phyloP scores from a whole-genome alignment of 1,140 invertebrate genomes.

The Spodoptera litura region DNA sequence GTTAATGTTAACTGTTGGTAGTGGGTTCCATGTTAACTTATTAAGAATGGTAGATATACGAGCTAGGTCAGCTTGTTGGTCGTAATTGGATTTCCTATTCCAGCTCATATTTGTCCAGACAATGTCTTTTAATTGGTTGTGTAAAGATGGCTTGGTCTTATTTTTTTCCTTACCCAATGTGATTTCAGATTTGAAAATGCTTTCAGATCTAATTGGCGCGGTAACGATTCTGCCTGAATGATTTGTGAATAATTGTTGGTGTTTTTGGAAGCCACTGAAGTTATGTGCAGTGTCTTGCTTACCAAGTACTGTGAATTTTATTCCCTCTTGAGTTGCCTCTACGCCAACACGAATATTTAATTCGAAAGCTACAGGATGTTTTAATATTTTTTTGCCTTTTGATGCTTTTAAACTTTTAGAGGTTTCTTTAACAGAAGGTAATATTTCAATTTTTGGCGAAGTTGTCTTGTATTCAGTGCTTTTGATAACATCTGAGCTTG shows the following conservation, averaged over 20 bases:
- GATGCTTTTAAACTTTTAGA: not conserved
- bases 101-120: not conserved
- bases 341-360: slow-evolving; percentile 28
- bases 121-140: not conserved
- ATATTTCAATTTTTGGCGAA: not conserved
- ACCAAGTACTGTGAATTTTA: slow-evolving; percentile 28
- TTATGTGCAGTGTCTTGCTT: slow-evolving; percentile 3
- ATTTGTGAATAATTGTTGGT: not conserved
- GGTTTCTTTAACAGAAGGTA: not conserved
- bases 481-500: not conserved
- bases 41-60: not conserved
- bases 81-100: not conserved
- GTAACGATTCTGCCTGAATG: not conserved
- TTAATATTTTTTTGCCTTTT: not conserved
- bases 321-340: slow-evolving; percentile 21
- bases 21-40: not conserved
- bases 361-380: slow-evolving; percentile 12
- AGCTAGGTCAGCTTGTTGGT: not conserved
- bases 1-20: not conserved
- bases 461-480: not conserved
- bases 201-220: not conserved
- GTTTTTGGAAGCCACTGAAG: not conserved
- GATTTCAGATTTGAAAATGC: not conserved
- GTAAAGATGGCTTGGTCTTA: not conserved
- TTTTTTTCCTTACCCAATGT: not conserved